phyloP scores from a whole-genome alignment of 2,888 invertebrate species.

The Catocala fraxini region DNA sequence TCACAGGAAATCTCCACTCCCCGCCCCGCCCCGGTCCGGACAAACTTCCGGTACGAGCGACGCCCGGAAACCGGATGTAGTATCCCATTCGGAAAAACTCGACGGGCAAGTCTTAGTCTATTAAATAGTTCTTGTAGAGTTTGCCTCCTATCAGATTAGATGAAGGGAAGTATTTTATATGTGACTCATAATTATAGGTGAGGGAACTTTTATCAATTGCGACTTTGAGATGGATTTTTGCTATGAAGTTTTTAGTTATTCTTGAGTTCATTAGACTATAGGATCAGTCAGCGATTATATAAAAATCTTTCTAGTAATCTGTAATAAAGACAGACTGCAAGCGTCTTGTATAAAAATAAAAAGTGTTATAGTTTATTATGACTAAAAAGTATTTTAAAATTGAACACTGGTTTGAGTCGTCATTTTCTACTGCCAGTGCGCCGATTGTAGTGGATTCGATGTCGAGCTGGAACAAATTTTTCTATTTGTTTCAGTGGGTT shows the following conservation, averaged over 20 bases:
- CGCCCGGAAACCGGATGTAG: slow-evolving; percentile 76
- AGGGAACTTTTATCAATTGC: not conserved
- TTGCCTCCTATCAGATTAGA: slow-evolving; percentile 5
- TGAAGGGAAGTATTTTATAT: slow-evolving; percentile 4
- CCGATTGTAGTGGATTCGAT: no score
- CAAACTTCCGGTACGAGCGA: slow-evolving; percentile 71
- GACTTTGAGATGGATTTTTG: not conserved
- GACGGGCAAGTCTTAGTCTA: slow-evolving; percentile 48
- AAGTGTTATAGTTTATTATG: no score
- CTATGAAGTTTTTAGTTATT: not conserved
- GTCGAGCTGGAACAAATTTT: no score
- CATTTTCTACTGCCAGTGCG: no score
- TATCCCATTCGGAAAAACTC: slow-evolving; percentile 77
- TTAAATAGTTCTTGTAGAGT: slow-evolving; percentile 48
- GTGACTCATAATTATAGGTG: not conserved
- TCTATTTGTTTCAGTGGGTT: no score
- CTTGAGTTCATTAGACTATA: not conserved
- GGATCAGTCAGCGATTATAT: no score
- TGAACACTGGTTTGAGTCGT: no score
- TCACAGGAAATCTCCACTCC: slow-evolving; percentile 65
- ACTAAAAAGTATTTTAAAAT: no score
- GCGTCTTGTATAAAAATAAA: no score
- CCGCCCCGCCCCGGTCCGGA: slow-evolving; percentile 50
- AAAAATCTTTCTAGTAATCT: no score
- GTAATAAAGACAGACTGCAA: no score